These are phyloP conservation scores for Eupithecia abbreviata DNA, from an alignment of 2,888 invertebrate species.

Conservation along the genomic window DNA sequence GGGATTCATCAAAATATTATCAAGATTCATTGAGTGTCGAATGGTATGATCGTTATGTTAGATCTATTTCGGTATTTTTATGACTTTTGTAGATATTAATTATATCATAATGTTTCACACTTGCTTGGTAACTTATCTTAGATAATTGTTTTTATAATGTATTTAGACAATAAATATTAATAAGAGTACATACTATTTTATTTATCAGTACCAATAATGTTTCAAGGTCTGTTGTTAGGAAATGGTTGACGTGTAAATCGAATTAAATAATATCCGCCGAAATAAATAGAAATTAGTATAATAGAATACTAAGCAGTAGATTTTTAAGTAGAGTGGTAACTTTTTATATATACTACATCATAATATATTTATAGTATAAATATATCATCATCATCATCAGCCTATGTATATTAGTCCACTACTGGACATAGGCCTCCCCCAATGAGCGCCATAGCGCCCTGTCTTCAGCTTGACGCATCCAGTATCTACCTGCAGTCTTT, in stretches of 20 bases:
- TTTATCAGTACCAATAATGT: background rate
- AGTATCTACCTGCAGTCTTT: no score
- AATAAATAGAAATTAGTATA: background rate
- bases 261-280: background rate
- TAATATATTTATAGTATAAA: no score
- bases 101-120: background rate
- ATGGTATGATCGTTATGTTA: slow-evolving; percentile 49
- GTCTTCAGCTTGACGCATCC: no score
- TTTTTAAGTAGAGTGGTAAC: background rate
- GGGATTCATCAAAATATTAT: slow-evolving; percentile 28
- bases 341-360: background rate
- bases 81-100: background rate
- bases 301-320: background rate
- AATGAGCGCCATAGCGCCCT: no score
- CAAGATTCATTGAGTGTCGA: slow-evolving; percentile 37
- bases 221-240: background rate
- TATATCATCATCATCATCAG: no score
- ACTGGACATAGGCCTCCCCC: no score
- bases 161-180: background rate
- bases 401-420: no score
- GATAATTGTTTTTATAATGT: background rate
- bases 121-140: slow-evolving; percentile 5
- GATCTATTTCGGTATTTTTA: slow-evolving; percentile 19
- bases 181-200: background rate
- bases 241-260: background rate